Percentiles rank a stretch among this genome's conserved stretches.
Evolutionary conservation across 92 coral and sea anemone species (phyloP).

Genomic region (Virgularia gustaviana): DNA sequence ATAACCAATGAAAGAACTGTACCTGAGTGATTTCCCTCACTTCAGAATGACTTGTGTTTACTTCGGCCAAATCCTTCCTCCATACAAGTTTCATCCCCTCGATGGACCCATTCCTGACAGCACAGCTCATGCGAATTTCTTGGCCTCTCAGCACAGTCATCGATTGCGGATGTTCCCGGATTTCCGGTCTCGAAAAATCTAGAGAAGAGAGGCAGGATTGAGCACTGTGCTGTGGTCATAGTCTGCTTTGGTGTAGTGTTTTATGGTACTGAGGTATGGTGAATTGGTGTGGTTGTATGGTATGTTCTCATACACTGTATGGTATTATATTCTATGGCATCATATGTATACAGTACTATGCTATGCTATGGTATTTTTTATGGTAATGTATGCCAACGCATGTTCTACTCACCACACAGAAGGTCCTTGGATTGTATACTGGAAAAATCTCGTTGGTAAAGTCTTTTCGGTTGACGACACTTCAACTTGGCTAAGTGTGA

Average conservation of each 20-base stretch:
- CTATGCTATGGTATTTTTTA: too few species aligned
- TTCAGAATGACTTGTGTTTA: constrained; percentile 3
- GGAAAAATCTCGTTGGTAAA: background rate
- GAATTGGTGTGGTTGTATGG: too few species aligned
- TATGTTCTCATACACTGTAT: too few species aligned
- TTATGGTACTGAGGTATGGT: too few species aligned
- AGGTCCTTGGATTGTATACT: constrained; percentile 9
- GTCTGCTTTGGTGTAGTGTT: too few species aligned
- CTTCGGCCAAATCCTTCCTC: constrained; percentile 19
- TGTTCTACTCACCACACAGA: constrained; percentile 22
- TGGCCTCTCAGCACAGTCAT: constrained; percentile 19
- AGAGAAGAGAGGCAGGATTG: too few species aligned
- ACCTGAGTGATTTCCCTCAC: constrained; percentile 17
- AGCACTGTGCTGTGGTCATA: too few species aligned
- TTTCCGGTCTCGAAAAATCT: constrained; percentile 28
- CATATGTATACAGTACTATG: too few species aligned
- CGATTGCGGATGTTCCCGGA: constrained; percentile 3
- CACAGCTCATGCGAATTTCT: constrained; percentile 13
- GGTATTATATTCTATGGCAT: too few species aligned
- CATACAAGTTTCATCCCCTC: constrained; percentile 10
- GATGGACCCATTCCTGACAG: constrained; percentile 28
- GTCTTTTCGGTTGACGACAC: constrained; percentile 15
- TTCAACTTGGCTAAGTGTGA: background rate
- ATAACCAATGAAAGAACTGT: too few species aligned
- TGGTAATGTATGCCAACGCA: background rate